A percentile compares a stretch with the other conserved stretches of the same genome.
Conservation (phyloP, 2,113 vertebrate genomes). For the Sprattus sprattus region DNA sequence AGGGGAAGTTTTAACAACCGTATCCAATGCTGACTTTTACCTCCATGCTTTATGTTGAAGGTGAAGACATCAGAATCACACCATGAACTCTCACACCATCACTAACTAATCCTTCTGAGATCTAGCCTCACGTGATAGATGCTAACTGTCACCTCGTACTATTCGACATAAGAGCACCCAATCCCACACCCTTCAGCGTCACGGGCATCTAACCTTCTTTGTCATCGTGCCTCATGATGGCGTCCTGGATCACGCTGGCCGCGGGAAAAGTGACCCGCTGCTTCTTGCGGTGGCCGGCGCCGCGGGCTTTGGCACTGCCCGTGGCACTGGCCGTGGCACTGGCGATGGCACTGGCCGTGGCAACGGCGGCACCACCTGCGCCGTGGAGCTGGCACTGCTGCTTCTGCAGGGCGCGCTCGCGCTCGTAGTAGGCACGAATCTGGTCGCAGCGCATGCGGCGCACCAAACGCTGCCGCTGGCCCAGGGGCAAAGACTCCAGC, state of each 20-base stretch:
- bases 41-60: too few relatives aligned
- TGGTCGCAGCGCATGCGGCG: constrained; percentile 93
- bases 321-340: neutral
- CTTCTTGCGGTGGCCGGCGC: constrained; percentile 69
- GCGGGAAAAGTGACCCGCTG: constrained; percentile 74
- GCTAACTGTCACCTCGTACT: too few relatives aligned
- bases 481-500: constrained; percentile 92
- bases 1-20: too few relatives aligned
- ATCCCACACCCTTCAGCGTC: neutral
- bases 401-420: constrained; percentile 82
- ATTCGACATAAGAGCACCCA: neutral
- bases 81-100: neutral
- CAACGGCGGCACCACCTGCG: neutral
- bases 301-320: constrained; percentile 45
- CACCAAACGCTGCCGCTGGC: constrained; percentile 92
- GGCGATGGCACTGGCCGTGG: constrained; percentile 24
- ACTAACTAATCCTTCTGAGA: too few relatives aligned
- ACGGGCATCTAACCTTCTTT: constrained; percentile 83
- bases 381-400: constrained; percentile 64
- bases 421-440: constrained; percentile 87
- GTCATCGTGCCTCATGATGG: constrained; percentile 83
- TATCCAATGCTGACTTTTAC: too few relatives aligned
- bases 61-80: neutral
- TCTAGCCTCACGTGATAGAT: neutral
- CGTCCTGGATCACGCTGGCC: constrained; percentile 80